Evolutionary conservation across 2,113 vertebrate genomes (phyloP), one percentile per base, ranked within the genome.

Genomic region (Myanophis thanlyinensis): DNA sequence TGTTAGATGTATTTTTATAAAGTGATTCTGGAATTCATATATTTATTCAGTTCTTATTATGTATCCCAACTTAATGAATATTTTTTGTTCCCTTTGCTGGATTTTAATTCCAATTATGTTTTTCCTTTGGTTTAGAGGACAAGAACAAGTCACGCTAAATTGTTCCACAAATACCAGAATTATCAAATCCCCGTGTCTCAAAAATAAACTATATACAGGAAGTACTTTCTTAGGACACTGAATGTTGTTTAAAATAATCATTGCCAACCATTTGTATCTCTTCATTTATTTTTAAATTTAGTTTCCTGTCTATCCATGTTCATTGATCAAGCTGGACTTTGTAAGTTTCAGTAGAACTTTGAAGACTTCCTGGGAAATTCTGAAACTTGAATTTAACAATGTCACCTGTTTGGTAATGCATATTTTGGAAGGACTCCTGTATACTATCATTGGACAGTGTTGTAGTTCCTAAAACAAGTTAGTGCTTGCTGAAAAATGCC

Each of bases 121-220:
- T 35, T 73, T 73, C 67, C 67, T 73, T 73, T 73, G n/a, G 13
- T 73, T 73, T 73, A 20, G 67, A 73, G 67, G 15, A 73, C n/a
- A 35, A 73, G 13, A 73, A 73, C 67, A 73, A 73, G 67, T 5
- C n/a, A 73, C 5, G 67, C n/a, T 73, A 73, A 35, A 2, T 53
- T 35, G 40, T 27, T 80, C 90, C 93, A 89, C 88, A 93, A 92
- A n/a, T 56, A 84, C 18, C 48, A 85, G 80, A 94, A 40, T 35
- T 51, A 54, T 40, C 25, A 3, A 54, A 93, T 89, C 40, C 87
- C 54, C 27, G 35, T 54, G 40, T 89, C 22, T 47, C 54, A 89
- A 59, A 46, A 44, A 22, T 23, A 27, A 90, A 48, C 3, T 52
- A 52, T 44, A 27, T 51, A 46, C 40, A 91, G 40, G 51, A 52